A percentile compares a stretch with the other conserved stretches of the same genome.
Evolutionary conservation across 1,140 invertebrate species (phyloP).

Genomic region (Micrasema longulum): DNA sequence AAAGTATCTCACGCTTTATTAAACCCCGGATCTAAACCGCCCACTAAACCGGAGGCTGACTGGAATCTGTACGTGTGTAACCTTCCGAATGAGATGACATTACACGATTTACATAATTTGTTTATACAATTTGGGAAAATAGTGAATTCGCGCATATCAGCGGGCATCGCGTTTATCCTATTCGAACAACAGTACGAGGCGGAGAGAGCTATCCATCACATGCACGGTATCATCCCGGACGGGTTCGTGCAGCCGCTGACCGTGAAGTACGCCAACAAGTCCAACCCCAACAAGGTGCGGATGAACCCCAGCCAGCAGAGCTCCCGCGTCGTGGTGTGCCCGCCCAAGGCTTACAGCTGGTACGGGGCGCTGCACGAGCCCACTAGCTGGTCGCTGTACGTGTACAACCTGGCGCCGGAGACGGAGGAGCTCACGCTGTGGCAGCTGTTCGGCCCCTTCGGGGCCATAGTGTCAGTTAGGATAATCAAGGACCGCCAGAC

Average conservation of each 20-base stretch:
- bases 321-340: slow-evolving; percentile 27
- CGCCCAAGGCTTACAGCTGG: slow-evolving; percentile 52
- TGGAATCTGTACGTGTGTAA: slow-evolving; percentile 70
- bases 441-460: slow-evolving; percentile 99
- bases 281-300: slow-evolving; percentile 62
- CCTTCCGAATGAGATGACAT: slow-evolving; percentile 68
- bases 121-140: slow-evolving; percentile 69
- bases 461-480: slow-evolving; percentile 98
- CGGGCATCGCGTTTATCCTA: slow-evolving; percentile 67
- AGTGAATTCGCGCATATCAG: slow-evolving; percentile 67
- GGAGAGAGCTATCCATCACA: slow-evolving; percentile 65
- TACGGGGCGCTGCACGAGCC: slow-evolving; percentile 68
- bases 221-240: slow-evolving; percentile 65
- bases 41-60: slow-evolving; percentile 67
- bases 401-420: slow-evolving; percentile 98
- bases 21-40: slow-evolving; percentile 66
- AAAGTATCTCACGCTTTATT: slow-evolving; percentile 68
- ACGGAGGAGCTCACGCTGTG: slow-evolving; percentile 98
- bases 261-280: slow-evolving; percentile 70
- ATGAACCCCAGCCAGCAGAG: background rate
- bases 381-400: slow-evolving; percentile 96
- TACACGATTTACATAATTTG: slow-evolving; percentile 67
- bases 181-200: slow-evolving; percentile 67
- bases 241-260: slow-evolving; percentile 67
- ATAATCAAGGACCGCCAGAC: slow-evolving; percentile 97